These are phyloP conservation scores for Lamprologus tigripictilis DNA, from an alignment of 2,113 vertebrate species.

Conservation along the genomic window DNA sequence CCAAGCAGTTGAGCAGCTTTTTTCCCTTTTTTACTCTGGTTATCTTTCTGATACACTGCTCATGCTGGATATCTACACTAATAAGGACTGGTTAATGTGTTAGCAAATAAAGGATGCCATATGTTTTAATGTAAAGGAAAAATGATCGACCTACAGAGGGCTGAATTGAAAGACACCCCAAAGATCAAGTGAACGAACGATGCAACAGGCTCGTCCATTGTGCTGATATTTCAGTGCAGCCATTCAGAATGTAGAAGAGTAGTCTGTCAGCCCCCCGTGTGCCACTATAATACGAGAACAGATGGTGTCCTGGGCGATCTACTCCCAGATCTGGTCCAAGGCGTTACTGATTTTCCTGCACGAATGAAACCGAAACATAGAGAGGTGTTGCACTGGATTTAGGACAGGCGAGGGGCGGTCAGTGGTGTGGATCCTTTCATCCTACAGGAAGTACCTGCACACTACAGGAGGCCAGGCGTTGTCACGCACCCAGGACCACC, in stretches of 20 bases:
- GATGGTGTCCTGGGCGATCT: not conserved
- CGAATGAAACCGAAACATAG: not conserved
- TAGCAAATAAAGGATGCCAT: not conserved
- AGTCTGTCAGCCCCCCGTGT: not conserved
- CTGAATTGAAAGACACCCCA: not conserved
- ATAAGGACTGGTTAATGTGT: not conserved
- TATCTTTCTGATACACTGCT: not conserved
- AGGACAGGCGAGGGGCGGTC: not conserved
- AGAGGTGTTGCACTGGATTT: rapidly evolving
- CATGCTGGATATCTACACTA: not conserved
- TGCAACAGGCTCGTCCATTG: not conserved
- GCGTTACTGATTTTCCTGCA: not conserved
- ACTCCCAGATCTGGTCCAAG: not conserved
- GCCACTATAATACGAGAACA: rapidly evolving
- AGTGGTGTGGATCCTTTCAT: not conserved
- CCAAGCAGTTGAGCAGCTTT: rapidly evolving
- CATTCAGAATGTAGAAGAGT: rapidly evolving
- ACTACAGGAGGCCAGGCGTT: rapidly evolving
- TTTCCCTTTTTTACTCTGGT: not conserved
- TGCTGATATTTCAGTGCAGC: not conserved
- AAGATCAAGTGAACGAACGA: not conserved
- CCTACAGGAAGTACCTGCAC: not conserved
- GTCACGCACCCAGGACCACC: rapidly evolving
- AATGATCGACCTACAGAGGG: not conserved
- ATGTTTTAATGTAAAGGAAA: not conserved